These are phyloP conservation scores for Acanthopleura granulata DNA, from an alignment of 2,888 invertebrate species.

Conservation along the genomic window DNA sequence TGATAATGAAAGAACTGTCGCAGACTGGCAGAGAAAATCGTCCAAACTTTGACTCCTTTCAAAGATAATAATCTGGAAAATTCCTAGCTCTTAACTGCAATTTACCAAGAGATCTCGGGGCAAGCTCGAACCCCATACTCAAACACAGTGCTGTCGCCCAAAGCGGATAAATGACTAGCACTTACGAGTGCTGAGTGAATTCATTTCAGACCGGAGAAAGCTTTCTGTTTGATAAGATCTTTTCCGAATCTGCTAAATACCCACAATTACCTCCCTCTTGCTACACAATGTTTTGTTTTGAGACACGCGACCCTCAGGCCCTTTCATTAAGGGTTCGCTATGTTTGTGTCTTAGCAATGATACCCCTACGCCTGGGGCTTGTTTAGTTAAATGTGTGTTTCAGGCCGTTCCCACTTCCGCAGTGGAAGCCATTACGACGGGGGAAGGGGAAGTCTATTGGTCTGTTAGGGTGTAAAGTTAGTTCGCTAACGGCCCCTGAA, in stretches of 20 bases:
- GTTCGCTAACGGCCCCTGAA: constrained; percentile 3
- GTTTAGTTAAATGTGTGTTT: constrained; percentile 13
- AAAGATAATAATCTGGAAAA: background rate
- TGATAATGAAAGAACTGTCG: too few species aligned
- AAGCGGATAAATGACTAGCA: constrained; percentile 11
- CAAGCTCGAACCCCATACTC: background rate
- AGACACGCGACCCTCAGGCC: constrained; percentile 11
- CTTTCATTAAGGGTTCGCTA: background rate
- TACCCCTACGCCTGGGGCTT: background rate
- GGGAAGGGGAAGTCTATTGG: background rate
- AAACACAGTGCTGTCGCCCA: background rate
- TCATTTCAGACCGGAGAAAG: constrained; percentile 8
- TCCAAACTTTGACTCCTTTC: background rate
- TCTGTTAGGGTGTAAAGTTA: constrained; percentile 1
- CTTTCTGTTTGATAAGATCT: constrained; percentile 14
- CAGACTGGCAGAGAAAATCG: too few species aligned
- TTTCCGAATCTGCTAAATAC: constrained; percentile 6
- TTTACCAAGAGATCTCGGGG: background rate
- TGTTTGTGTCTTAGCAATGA: background rate
- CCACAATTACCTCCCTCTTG: constrained; percentile 14
- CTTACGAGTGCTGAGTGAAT: constrained; percentile 1
- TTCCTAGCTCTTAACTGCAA: background rate
- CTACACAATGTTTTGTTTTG: background rate
- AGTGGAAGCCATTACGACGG: constrained; percentile 1
- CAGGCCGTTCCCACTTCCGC: constrained; percentile 6